Percentiles rank a stretch among this genome's conserved stretches.
These are phyloP conservation scores for Deroplatys truncata DNA, from an alignment of 2,888 invertebrate species.

Conservation along the genomic window DNA sequence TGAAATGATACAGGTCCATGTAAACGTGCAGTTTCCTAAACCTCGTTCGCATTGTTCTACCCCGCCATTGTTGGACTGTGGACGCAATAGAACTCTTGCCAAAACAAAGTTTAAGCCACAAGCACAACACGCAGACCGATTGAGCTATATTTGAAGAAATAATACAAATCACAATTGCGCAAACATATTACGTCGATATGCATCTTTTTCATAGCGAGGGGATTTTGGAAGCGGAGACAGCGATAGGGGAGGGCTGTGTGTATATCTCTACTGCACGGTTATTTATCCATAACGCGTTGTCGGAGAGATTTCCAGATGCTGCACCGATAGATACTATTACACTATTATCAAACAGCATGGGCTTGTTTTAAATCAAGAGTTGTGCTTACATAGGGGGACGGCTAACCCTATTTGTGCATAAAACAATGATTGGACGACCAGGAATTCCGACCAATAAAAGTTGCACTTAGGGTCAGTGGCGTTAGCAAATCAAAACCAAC, in stretches of 20 bases:
- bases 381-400: background rate
- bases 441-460: conserved; percentile 4
- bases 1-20: too few relatives aligned
- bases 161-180: background rate
- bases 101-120: background rate
- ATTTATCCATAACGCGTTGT: background rate
- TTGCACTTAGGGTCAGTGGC: background rate
- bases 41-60: background rate
- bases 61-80: background rate
- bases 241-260: background rate
- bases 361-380: conserved; percentile 6
- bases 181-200: background rate
- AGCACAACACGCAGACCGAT: background rate
- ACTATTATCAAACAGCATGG: background rate
- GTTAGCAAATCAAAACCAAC: background rate
- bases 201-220: background rate
- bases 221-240: background rate
- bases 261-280: background rate
- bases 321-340: background rate
- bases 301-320: background rate
- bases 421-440: background rate
- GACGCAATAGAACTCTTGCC: background rate
- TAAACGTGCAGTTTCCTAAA: background rate
- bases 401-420: background rate
- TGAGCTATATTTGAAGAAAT: background rate